These are phyloP conservation scores for Latrodectus geometricus DNA, from an alignment of 1,140 invertebrate genomes.

Conservation along the genomic window DNA sequence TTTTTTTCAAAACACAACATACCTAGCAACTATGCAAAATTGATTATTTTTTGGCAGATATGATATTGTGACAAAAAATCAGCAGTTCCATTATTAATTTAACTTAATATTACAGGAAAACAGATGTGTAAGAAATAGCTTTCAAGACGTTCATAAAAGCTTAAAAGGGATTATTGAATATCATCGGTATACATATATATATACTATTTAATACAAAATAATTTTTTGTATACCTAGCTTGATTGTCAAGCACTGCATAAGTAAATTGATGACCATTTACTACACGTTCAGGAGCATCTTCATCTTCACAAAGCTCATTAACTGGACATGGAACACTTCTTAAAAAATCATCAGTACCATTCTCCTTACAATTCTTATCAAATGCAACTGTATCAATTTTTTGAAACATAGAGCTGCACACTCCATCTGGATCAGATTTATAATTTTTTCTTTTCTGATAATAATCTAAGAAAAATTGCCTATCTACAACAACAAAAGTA, in stretches of 20 bases:
- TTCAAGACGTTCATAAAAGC: no score
- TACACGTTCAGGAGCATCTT: conserved; percentile 86
- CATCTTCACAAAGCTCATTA: conserved; percentile 84
- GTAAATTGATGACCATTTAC: conserved; percentile 91
- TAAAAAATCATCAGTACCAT: conserved; percentile 84
- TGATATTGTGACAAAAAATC: no score
- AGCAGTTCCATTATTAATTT: no score
- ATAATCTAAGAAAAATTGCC: conserved; percentile 80
- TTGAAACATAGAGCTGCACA: conserved; percentile 87
- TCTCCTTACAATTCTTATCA: conserved; percentile 83
- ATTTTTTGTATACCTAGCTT: conserved; percentile 79
- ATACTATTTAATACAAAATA: background rate
- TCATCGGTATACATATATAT: no score
- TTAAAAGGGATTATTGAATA: no score
- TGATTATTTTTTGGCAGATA: no score
- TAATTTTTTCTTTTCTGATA: conserved; percentile 58
- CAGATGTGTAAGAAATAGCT: no score
- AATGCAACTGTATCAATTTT: conserved; percentile 85
- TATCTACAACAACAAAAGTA: conserved; percentile 87
- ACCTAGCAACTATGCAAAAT: no score
- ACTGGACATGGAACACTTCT: conserved; percentile 87
- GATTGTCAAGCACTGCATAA: conserved; percentile 88
- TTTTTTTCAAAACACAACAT: no score
- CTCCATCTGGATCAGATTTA: conserved; percentile 74
- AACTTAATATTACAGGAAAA: no score